Conservation (phyloP, 2,888 invertebrate species). For the Hydropsyche betteni region DNA sequence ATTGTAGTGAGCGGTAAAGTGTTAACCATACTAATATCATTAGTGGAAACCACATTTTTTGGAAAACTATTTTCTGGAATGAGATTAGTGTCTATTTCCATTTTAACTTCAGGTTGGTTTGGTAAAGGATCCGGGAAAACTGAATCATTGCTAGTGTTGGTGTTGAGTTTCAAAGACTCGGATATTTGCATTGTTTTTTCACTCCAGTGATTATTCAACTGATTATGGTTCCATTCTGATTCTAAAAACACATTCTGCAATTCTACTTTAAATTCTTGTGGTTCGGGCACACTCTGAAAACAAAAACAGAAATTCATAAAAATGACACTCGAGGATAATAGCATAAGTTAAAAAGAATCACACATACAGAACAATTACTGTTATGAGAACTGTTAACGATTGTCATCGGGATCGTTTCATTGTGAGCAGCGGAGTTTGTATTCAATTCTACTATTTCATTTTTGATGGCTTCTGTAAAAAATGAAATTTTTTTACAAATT, state of each 20-base stretch:
- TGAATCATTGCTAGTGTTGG: background rate
- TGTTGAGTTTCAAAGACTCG: background rate
- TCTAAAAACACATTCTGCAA: constrained; percentile 63
- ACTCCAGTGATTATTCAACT: constrained; percentile 4
- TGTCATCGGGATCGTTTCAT: constrained; percentile 43
- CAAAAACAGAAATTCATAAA: background rate
- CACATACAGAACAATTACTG: constrained; percentile 43
- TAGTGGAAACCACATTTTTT: background rate
- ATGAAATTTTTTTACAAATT: background rate
- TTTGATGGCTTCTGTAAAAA: background rate
- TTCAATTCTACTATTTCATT: constrained; percentile 13
- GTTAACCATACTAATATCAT: constrained; percentile 2
- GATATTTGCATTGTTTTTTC: background rate
- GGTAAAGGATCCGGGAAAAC: background rate
- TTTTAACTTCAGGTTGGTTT: background rate
- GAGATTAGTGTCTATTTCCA: background rate
- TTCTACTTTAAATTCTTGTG: constrained; percentile 69
- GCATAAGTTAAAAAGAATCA: background rate
- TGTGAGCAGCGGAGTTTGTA: constrained; percentile 21
- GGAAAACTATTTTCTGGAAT: constrained; percentile 6
- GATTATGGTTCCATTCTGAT: constrained; percentile 51
- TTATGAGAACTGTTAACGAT: constrained; percentile 43
- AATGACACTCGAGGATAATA: background rate
- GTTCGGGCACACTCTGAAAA: constrained; percentile 62
- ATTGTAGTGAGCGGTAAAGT: constrained; percentile 51